Conservation (phyloP, 2,888 invertebrate genomes). For the Magallana nippona region DNA sequence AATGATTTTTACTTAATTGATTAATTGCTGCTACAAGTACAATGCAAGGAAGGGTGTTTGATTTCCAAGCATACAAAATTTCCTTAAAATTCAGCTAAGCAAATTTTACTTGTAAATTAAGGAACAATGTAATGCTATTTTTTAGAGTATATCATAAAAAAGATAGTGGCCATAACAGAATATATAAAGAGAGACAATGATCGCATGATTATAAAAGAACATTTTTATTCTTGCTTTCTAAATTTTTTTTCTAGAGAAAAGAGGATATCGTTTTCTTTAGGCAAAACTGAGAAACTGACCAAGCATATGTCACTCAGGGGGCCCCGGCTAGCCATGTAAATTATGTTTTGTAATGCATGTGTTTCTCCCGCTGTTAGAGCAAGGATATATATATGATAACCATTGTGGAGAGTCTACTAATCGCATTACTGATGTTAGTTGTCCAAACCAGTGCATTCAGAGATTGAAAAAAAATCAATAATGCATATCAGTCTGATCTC, state of each 20-base stretch:
- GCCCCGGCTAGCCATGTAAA: conserved; percentile 63
- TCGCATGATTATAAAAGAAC: background rate
- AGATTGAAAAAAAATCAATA: background rate
- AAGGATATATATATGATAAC: background rate
- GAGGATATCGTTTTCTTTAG: conserved; percentile 46
- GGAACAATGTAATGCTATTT: too few species aligned
- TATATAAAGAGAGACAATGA: too few species aligned
- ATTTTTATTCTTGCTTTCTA: background rate
- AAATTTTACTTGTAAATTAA: too few species aligned
- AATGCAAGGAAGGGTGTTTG: too few species aligned
- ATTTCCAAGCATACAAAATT: too few species aligned
- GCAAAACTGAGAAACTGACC: conserved; percentile 41
- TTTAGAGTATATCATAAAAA: too few species aligned
- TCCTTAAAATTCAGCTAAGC: too few species aligned
- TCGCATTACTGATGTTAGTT: background rate
- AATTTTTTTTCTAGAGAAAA: conserved; percentile 42
- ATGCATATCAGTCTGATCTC: background rate
- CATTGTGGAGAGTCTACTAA: background rate
- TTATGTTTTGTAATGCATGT: conserved; percentile 36
- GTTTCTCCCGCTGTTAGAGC: background rate
- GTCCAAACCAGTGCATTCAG: background rate
- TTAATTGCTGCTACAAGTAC: too few species aligned
- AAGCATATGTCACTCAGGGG: conserved; percentile 53
- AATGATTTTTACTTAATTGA: too few species aligned
- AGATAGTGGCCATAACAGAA: too few species aligned